These are phyloP conservation scores for Teinopalpus imperialis DNA, from an alignment of 2,888 invertebrate species.

Conservation along the genomic window DNA sequence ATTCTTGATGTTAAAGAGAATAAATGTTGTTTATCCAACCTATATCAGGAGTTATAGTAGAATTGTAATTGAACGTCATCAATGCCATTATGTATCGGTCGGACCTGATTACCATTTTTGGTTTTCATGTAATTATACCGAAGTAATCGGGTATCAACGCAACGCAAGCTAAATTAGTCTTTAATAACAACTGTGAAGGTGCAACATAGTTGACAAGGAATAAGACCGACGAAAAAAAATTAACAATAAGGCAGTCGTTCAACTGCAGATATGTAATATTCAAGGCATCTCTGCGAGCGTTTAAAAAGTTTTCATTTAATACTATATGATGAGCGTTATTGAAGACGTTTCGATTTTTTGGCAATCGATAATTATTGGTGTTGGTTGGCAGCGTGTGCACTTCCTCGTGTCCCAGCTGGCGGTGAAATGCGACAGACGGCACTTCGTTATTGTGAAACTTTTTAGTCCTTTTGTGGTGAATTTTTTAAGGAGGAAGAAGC, in stretches of 20 bases:
- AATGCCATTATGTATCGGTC: conserved; percentile 45
- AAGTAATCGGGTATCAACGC: conserved; percentile 36
- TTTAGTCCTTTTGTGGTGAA: conserved; percentile 51
- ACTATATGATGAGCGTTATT: conserved; percentile 38
- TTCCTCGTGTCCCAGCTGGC: conserved; percentile 71
- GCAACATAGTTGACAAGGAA: conserved; percentile 41
- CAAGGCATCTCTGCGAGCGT: conserved; percentile 41
- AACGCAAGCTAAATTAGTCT: conserved; percentile 42
- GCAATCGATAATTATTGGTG: conserved; percentile 56
- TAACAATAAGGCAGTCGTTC: conserved; percentile 61
- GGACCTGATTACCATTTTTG: conserved; percentile 48
- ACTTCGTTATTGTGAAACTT: conserved; percentile 71
- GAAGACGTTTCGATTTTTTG: conserved; percentile 55
- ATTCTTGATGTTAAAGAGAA: no score
- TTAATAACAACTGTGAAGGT: conserved; percentile 42
- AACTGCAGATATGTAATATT: conserved; percentile 51
- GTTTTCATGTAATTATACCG: conserved; percentile 47
- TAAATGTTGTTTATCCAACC: no score
- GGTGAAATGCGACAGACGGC: conserved; percentile 60
- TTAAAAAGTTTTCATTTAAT: conserved; percentile 31
- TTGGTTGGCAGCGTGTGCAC: conserved; percentile 47
- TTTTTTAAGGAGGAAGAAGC: conserved; percentile 46
- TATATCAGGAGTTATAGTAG: no score
- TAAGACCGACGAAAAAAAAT: conserved; percentile 46
- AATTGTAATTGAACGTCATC: conserved; percentile 47